Base-by-base conservation (phyloP, 2,888 invertebrate genomes). In the Phortica magna region DNA sequence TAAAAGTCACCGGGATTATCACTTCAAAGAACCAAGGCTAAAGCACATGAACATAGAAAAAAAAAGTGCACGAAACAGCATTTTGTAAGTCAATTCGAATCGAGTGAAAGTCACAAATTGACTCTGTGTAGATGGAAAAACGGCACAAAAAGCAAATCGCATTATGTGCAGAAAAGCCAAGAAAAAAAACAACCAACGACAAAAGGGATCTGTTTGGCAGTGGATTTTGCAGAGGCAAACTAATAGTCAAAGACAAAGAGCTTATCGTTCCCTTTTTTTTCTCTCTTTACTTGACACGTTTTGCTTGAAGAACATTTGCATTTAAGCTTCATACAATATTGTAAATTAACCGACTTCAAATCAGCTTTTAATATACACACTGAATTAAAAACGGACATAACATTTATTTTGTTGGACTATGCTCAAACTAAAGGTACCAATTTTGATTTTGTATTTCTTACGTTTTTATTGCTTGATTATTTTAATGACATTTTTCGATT, bases 1-100 rank as follows among this genome's bases (percentile, higher is more conserved):
- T 76, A 81, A 77, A 83, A 79, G 79, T 78, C 77, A 73, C 41
- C 67, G 5, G 84, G 81, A 86, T 85, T 86, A 86, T 80, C 83
- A 77, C 80, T 79, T 82, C 79, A 74, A 73, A 42, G 41, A 61
- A 43, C 41, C 43, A 73, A 57, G 64, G 64, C 64, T 31, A 64
- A 64, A 22, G 31, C 31, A 17, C 31, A 31, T 31, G 31, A 31
- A 31, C 31, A 19, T 19, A 19, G 22, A 61, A 61, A 41, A 42
- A 67, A 67, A 12, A 67, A 41, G 41, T 67, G 67, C 67, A 42
- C 12, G 31, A 67, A 67, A n/a, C 42, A 67, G 67, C 61, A 12
- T 61, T 61, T 22, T 22, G 5, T 10, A 19, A 61, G 5, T 61
- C 61, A 19, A 59, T 10, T n/a, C 17, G 22, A 61, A 22, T 2